These are phyloP conservation scores for honey bee (Apis mellifera) DNA, from an alignment of 1,140 invertebrate genomes.

Conservation along the genomic window DNA sequence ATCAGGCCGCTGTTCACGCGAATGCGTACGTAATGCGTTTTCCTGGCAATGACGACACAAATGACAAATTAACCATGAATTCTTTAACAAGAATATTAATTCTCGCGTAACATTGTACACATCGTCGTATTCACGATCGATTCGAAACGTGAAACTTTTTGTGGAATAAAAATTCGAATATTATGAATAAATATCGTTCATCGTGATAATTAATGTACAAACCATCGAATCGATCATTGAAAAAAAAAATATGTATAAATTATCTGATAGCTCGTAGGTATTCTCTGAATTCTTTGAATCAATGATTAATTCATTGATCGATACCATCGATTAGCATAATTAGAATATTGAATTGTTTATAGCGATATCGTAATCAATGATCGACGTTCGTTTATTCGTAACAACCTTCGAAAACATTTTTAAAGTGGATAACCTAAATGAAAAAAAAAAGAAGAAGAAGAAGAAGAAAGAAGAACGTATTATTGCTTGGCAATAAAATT, in stretches of 20 bases:
- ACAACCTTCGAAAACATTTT: background rate
- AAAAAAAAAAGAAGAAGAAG: too few relatives aligned
- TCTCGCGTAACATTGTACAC: constrained; percentile 2
- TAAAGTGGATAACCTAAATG: background rate
- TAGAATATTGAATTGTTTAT: background rate
- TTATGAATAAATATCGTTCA: background rate
- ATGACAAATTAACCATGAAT: constrained; percentile 50
- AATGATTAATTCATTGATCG: background rate
- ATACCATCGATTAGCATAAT: background rate
- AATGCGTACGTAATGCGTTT: constrained; percentile 20
- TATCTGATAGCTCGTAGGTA: background rate
- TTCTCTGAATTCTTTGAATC: background rate
- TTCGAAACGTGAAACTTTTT: background rate
- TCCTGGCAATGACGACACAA: constrained; percentile 36
- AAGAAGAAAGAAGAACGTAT: too few relatives aligned
- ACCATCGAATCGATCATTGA: background rate
- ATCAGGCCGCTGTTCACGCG: constrained; percentile 35
- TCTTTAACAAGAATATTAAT: constrained; percentile 40
- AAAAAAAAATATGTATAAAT: background rate
- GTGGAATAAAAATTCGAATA: background rate
- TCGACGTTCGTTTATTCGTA: background rate
- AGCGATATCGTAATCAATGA: background rate
- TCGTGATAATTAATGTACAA: background rate
- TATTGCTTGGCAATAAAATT: background rate
- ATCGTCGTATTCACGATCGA: background rate